Evolutionary conservation across 2,797 vertebrate species (phyloP), one percentile per base, ranked within the genome.

Genomic region (Rhodeus uyekii): DNA sequence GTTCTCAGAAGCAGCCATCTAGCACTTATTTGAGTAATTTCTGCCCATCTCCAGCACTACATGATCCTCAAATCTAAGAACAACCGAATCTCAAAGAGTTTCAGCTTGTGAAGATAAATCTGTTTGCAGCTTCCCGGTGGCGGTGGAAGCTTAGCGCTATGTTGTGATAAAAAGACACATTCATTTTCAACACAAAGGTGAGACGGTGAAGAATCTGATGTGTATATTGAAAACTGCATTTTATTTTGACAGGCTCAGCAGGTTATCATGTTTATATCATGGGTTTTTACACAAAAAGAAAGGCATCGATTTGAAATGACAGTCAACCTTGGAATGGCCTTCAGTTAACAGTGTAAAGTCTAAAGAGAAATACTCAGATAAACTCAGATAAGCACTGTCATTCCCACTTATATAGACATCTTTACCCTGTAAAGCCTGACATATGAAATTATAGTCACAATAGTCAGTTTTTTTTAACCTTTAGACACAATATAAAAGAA

Each of bases 81-180:
- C 48, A 32, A 42, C 67, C 39, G 73, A n/a, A 44, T 75, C 76
- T 46, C 53, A 60, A 46, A 55, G 77, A 85, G 60, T 78, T 83
- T 39, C 60, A 78, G 58, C 65, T 58, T 58, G 34, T 24, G 27
- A 32, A 81, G 83, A 85, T 85, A 73, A 84, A 80, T 53, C 48
- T 55, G 50, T 74, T 74, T 24, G n/a, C 16, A 14, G 65, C 76
- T 80, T 81, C 39, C 65, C 8, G 27, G 46, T 32, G 72, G 65
- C 14, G 38, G 44, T 27, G 4, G 64, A 73, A 76, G 65, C 71
- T 82, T 24, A 42, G 48, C 39, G 38, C 24, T 68, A 19, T 53
- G 8, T 38, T 67, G 46, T 39, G 48, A 42, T 67, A 79, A 65
- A 79, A 68, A 61, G 53, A 76, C 16, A 29, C 36, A 34, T 48